Evolutionary conservation across 2,797 vertebrate species (phyloP), one percentile per base, ranked within the genome.

Genomic region (Notolabrus celidotus): DNA sequence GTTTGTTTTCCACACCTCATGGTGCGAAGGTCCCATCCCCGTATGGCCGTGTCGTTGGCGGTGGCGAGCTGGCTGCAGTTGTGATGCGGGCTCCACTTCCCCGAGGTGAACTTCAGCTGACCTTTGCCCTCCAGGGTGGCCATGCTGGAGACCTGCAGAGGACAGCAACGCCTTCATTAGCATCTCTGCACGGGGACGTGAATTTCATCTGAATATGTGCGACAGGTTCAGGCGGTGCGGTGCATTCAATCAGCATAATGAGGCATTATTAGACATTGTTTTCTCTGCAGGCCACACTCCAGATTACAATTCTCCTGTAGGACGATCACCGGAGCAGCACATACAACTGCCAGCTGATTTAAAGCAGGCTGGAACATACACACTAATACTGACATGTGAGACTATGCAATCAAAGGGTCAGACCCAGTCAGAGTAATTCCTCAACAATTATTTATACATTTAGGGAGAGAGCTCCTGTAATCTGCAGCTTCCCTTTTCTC

Each of bases 41-140:
- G 93, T 66, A 99, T 94, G 49, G 94, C 79, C 0, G 96, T 97
- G 84, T 99, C 97, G 1, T 95, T 99, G 1, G 97, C 97, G 0
- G 98, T 99, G 84, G 97, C 96, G 68, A 98, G 94, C 90, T 99
- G 98, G 39, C 95, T 96, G 78, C 97, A 97, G 85, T 96, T 98
- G 92, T 99, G 98, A 82, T 99, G 98, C 0, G 98, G 97, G 87
- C 97, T 98, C 97, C 98, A 99, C 67, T 95, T 96, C 45, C 97
- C 98, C 0, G 96, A 94, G 15, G 96, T 99, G 90, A 99, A 98
- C 92, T 93, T 97, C 86, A 98, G 92, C 86, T 99, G 98, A 54
- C 97, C 98, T 92, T 97, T 99, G 33, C 98, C 97, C 92, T 99
- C 97, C 75, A 99, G 92, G 20, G 95, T 94, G 12, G 94, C 62